phyloP scores from a whole-genome alignment of 2,113 vertebrate species.

The Ictidomys tridecemlineatus region DNA sequence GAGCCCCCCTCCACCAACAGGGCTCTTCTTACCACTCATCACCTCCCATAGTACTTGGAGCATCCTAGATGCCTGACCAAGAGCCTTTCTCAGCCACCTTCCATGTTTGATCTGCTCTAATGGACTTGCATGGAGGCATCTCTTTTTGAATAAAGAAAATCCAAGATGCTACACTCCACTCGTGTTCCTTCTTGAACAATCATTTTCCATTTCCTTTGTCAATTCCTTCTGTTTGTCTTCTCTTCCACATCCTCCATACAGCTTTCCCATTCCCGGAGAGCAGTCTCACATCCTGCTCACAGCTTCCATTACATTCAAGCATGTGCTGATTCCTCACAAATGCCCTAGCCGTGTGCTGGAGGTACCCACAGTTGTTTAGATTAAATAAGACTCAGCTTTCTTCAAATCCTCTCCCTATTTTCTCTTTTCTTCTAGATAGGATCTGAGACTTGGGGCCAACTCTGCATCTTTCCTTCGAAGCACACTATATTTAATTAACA shows the following conservation, averaged over 20 bases:
- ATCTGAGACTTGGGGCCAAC: neutral
- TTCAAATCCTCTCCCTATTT: no score
- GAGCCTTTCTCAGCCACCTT: no score
- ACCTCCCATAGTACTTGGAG: no score
- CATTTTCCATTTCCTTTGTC: neutral
- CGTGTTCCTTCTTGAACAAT: neutral
- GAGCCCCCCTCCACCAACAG: neutral
- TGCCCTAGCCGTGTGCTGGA: no score
- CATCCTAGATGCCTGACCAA: no score
- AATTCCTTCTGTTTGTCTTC: neutral
- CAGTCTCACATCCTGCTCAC: neutral
- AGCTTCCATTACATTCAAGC: neutral
- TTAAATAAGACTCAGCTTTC: neutral
- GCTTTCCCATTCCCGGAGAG: neutral
- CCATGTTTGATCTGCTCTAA: neutral
- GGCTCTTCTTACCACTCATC: no score
- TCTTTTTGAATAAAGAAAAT: neutral
- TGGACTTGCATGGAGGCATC: neutral
- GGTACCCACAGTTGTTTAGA: neutral
- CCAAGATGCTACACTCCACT: rapidly evolving
- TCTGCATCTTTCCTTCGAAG: no score
- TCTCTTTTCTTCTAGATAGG: neutral
- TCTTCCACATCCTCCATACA: no score
- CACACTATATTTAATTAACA: neutral
- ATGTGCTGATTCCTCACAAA: neutral